Evolutionary conservation across 2,113 vertebrate genomes (phyloP).

Genomic region (Campylomormyrus numenius): DNA sequence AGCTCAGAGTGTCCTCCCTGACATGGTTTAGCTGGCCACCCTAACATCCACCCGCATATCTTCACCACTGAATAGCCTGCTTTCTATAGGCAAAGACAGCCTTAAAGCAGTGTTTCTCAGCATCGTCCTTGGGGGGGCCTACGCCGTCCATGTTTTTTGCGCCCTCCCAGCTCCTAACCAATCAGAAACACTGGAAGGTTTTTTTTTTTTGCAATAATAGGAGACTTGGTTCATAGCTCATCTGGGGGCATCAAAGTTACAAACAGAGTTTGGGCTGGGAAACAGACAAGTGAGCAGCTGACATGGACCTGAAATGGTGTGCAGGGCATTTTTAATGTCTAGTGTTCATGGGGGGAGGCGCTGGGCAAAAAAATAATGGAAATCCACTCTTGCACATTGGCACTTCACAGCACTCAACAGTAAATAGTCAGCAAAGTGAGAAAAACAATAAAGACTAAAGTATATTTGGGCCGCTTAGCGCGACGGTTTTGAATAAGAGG

Average conservation of each 20-base stretch:
- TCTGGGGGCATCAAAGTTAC: neutral
- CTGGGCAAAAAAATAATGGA: neutral
- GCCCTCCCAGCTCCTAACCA: neutral
- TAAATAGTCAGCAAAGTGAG: neutral
- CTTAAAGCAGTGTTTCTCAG: neutral
- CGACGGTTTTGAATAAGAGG: neutral
- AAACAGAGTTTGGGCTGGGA: neutral
- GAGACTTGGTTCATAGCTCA: neutral
- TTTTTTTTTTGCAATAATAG: neutral
- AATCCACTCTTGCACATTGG: neutral
- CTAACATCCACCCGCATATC: neutral
- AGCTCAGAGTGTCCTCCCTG: too few relatives aligned
- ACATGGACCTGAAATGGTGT: neutral
- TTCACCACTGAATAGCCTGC: neutral
- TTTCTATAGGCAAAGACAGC: neutral
- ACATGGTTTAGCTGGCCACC: neutral
- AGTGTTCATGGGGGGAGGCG: neutral
- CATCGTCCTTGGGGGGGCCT: rapidly evolving
- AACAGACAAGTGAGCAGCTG: neutral
- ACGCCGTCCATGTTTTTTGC: neutral
- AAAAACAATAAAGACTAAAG: neutral
- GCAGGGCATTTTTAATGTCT: neutral
- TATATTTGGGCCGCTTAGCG: neutral
- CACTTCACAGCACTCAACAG: neutral
- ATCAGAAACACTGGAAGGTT: neutral